A percentile compares a stretch with the other conserved stretches of the same genome.
Conservation (phyloP, 2,888 invertebrate species). For the Trissolcus japonicus region DNA sequence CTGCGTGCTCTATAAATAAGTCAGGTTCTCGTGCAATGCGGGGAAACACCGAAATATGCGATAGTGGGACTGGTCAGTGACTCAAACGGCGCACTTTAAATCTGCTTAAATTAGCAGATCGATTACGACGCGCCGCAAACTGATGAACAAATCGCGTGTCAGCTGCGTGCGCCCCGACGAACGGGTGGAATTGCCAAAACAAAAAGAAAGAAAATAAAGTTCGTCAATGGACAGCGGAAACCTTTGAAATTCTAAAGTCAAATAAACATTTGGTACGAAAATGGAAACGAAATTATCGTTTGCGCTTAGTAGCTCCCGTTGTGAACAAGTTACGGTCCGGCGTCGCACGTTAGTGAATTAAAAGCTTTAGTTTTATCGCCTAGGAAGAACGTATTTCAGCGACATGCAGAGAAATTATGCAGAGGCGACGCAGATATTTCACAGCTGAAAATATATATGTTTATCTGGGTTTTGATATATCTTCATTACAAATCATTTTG, state of each 20-base stretch:
- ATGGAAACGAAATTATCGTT: conserved; percentile 8
- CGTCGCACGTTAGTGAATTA: conserved; percentile 18
- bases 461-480: no score
- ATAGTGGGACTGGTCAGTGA: conserved; percentile 47
- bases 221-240: conserved; percentile 10
- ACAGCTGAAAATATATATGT: no score
- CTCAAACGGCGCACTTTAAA: conserved; percentile 19
- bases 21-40: conserved; percentile 14
- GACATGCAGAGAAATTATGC: not conserved
- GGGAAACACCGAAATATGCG: conserved; percentile 46
- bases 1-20: conserved; percentile 36
- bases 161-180: not conserved
- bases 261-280: conserved; percentile 2
- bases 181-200: no score
- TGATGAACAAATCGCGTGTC: conserved; percentile 4
- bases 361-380: conserved; percentile 13
- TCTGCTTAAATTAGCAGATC: conserved; percentile 9
- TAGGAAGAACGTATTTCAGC: conserved; percentile 13
- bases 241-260: conserved; percentile 12
- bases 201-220: no score
- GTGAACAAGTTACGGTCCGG: conserved; percentile 12
- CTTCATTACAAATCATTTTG: no score
- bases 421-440: not conserved
- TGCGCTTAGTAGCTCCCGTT: not conserved
- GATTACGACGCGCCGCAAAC: conserved; percentile 4